Percentiles rank a stretch among this genome's conserved stretches.
phyloP scores from a whole-genome alignment of 2,797 vertebrate genomes.

The Siniperca obscura region DNA sequence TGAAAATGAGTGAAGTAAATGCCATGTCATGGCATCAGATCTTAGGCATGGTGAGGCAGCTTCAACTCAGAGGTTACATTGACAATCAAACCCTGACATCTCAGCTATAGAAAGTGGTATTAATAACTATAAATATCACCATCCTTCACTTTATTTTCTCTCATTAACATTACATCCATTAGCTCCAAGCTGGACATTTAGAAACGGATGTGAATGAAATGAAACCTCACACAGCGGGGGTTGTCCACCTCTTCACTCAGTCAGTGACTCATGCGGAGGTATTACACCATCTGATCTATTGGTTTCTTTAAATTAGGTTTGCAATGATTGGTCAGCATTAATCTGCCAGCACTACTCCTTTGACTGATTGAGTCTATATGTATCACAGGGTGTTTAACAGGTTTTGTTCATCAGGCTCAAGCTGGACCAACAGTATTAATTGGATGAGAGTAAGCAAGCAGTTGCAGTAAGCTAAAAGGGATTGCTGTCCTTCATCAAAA shows the following conservation, averaged over 20 bases:
- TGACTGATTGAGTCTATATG: constrained; percentile 31
- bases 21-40: constrained; percentile 7
- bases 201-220: constrained; percentile 42
- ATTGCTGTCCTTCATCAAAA: constrained; percentile 42
- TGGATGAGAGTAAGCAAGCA: constrained; percentile 13
- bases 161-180: constrained; percentile 41
- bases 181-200: constrained; percentile 32
- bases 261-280: constrained; percentile 56
- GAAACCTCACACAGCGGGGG: constrained; percentile 32
- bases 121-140: constrained; percentile 29
- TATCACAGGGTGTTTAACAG: constrained; percentile 8
- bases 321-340: constrained; percentile 30
- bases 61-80: constrained; percentile 35
- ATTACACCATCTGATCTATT: constrained; percentile 32
- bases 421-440: constrained; percentile 40
- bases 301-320: constrained; percentile 38
- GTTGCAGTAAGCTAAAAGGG: not conserved
- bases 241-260: constrained; percentile 60
- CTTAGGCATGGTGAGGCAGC: not conserved
- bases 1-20: constrained; percentile 18
- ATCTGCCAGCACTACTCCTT: constrained; percentile 12
- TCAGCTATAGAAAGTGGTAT: constrained; percentile 16
- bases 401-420: constrained; percentile 25
- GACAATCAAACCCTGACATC: constrained; percentile 26
- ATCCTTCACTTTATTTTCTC: constrained; percentile 12